Evolutionary conservation across 2,113 vertebrate species (phyloP).

Genomic region (Grammomys dolichurus): DNA sequence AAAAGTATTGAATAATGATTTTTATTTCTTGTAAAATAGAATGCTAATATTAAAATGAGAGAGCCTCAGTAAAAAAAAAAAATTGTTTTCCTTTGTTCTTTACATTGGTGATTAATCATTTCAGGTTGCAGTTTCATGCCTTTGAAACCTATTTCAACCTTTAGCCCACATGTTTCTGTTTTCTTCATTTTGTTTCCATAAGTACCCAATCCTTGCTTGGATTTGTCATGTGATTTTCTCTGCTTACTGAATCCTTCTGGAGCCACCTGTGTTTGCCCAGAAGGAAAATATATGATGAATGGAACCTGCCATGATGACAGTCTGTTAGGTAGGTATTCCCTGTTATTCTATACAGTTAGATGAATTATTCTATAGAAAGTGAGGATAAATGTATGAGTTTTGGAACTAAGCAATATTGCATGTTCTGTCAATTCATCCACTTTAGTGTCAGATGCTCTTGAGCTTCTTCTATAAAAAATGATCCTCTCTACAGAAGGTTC

Average conservation of each 20-base stretch:
- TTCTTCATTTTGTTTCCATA: constrained; percentile 72
- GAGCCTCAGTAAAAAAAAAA: neutral
- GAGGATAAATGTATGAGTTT: neutral
- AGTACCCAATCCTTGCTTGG: constrained; percentile 96
- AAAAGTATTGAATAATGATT: neutral
- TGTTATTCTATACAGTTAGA: constrained; percentile 19
- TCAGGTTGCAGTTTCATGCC: neutral
- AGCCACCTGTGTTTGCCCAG: constrained; percentile 95
- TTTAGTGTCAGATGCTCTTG: neutral
- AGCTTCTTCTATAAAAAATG: neutral
- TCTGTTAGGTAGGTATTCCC: constrained; percentile 89
- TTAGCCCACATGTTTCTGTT: neutral
- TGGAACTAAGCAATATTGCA: neutral
- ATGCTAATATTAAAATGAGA: neutral
- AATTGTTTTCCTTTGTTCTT: constrained; percentile 13
- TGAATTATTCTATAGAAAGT: constrained; percentile 42
- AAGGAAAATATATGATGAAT: constrained; percentile 95
- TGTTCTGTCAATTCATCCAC: neutral
- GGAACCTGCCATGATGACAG: constrained; percentile 93
- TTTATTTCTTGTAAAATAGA: neutral
- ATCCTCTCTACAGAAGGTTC: neutral
- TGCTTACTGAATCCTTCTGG: constrained; percentile 96
- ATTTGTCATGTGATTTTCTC: constrained; percentile 95
- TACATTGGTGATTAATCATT: constrained; percentile 34
- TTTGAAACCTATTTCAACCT: constrained; percentile 3